A percentile compares a stretch with the other conserved stretches of the same genome.
phyloP scores from a whole-genome alignment of 92 coral and sea anemone species.

The Phenganax marumi region DNA sequence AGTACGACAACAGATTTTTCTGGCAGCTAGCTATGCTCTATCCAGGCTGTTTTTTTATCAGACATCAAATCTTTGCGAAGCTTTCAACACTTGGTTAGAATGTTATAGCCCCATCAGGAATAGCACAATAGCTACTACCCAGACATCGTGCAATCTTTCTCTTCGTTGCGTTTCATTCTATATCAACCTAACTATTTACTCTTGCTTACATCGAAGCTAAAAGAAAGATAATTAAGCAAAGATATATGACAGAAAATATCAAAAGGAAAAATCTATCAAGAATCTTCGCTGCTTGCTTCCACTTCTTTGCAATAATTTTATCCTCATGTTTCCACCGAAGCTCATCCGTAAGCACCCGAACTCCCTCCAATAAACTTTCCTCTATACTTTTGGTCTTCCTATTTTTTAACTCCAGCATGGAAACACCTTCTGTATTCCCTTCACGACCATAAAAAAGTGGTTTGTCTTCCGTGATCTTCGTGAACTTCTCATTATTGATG shows the following conservation, averaged over 20 bases:
- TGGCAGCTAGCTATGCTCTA: too few species aligned
- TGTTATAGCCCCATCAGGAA: too few species aligned
- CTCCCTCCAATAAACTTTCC: background rate
- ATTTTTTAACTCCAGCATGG: background rate
- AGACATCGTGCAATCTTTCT: background rate
- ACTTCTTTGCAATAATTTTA: conserved; percentile 13
- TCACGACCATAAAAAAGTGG: background rate
- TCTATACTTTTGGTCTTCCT: background rate
- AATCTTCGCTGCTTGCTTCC: conserved; percentile 30
- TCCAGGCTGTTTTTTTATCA: too few species aligned
- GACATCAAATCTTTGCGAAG: too few species aligned
- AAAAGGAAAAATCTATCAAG: conserved; percentile 23
- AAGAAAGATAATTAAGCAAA: conserved; percentile 9
- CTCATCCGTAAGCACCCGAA: conserved; percentile 29
- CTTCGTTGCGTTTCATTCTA: background rate
- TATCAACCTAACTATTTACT: background rate
- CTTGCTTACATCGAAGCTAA: conserved; percentile 5
- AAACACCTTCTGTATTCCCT: background rate
- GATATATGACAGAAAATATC: background rate
- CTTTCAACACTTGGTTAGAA: too few species aligned
- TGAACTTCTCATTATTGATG: background rate
- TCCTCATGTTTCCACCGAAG: background rate
- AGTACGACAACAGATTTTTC: too few species aligned
- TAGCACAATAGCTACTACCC: too few species aligned
- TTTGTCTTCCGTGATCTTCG: background rate